Conservation (phyloP, 2,888 invertebrate species). For the Thecophora atra region DNA sequence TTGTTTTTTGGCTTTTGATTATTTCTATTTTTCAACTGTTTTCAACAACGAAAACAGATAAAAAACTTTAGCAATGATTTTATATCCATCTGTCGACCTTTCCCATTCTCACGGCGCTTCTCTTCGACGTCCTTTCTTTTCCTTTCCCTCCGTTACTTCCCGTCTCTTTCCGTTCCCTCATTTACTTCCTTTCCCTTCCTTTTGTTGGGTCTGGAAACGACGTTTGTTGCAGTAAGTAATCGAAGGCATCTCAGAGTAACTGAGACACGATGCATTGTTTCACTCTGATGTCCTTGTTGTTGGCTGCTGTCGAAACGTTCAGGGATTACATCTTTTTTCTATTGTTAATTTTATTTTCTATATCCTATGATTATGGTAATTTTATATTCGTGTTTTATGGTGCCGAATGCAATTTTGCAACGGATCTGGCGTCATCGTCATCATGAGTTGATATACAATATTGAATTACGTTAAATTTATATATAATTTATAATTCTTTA, state of each 20-base stretch:
- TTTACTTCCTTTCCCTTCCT: too few relatives aligned
- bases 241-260: conserved; percentile 25
- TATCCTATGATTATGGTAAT: conserved; percentile 35
- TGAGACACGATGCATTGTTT: conserved; percentile 31
- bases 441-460: neutral
- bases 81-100: too few relatives aligned
- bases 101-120: neutral
- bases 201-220: neutral
- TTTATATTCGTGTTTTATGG: conserved; percentile 27
- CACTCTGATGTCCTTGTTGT: neutral
- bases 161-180: too few relatives aligned
- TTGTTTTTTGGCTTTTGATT: too few relatives aligned
- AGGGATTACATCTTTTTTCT: neutral
- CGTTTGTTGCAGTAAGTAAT: conserved; percentile 1
- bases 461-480: conserved; percentile 14
- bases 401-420: conserved; percentile 28
- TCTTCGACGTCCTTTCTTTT: neutral
- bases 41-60: neutral
- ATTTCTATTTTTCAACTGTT: neutral
- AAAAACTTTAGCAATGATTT: too few relatives aligned
- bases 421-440: neutral
- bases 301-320: neutral
- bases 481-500: conserved; percentile 4
- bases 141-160: too few relatives aligned
- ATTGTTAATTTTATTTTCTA: conserved; percentile 18